A percentile compares a stretch with the other conserved stretches of the same genome.
Evolutionary conservation across 2,113 vertebrate species (phyloP).

Genomic region (Tetrao urogallus): DNA sequence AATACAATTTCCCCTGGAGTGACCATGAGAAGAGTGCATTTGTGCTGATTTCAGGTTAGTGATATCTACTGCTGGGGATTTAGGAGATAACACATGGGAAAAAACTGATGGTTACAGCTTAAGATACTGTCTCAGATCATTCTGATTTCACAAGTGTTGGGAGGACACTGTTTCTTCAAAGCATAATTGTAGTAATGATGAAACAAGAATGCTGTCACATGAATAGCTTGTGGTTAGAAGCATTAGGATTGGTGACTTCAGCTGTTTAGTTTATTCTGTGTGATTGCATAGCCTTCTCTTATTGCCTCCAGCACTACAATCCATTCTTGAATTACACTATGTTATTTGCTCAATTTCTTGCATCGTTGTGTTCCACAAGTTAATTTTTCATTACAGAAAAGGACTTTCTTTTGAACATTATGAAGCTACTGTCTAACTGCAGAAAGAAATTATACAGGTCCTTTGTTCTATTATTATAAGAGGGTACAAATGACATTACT

Average conservation of each 20-base stretch:
- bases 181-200: background rate
- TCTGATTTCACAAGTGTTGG: fast-evolving
- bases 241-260: background rate
- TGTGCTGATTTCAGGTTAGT: background rate
- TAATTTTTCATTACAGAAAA: constrained; percentile 45
- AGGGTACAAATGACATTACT: background rate
- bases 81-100: background rate
- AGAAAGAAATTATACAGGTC: constrained; percentile 18
- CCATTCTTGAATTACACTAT: constrained; percentile 2
- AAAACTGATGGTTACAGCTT: background rate
- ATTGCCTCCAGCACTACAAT: background rate
- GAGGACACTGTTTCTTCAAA: background rate
- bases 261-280: background rate
- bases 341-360: constrained; percentile 58
- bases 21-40: background rate
- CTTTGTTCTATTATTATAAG: constrained; percentile 15
- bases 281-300: background rate
- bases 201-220: background rate
- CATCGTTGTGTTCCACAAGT: constrained; percentile 26
- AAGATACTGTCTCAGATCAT: fast-evolving
- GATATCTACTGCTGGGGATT: background rate
- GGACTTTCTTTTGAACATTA: constrained; percentile 23
- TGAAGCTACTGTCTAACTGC: constrained; percentile 5
- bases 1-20: fast-evolving
- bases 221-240: background rate